Evolutionary conservation across 2,888 invertebrate genomes (phyloP).

Genomic region (Phyto melanocephala): DNA sequence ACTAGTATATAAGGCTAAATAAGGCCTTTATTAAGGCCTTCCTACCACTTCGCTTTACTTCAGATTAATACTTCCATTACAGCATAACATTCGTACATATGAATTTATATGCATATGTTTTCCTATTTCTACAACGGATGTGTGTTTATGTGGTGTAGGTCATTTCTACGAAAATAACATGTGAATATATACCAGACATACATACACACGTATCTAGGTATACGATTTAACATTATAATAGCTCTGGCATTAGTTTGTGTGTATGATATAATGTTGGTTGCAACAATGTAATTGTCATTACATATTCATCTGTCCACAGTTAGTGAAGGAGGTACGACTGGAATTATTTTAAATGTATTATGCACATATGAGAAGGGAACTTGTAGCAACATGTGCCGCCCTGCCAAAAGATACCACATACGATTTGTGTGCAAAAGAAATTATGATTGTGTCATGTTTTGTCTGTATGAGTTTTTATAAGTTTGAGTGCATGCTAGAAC

Average conservation of each 20-base stretch:
- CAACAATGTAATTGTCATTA: slow-evolving; percentile 33
- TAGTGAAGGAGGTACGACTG: background rate
- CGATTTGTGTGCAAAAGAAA: background rate
- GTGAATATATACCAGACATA: background rate
- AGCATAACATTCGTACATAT: too few relatives aligned
- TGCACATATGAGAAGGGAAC: slow-evolving; percentile 3
- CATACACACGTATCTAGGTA: too few relatives aligned
- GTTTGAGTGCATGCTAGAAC: too few relatives aligned
- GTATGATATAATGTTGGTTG: slow-evolving; percentile 17
- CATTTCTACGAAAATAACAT: slow-evolving; percentile 9
- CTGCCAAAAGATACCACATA: background rate
- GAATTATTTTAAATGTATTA: background rate
- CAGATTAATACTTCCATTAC: too few relatives aligned
- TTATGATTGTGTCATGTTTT: background rate
- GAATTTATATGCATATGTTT: too few relatives aligned
- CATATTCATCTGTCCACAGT: background rate
- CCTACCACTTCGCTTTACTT: too few relatives aligned
- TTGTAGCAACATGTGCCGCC: background rate
- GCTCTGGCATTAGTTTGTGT: too few relatives aligned
- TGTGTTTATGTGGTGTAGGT: background rate
- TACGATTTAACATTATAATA: too few relatives aligned
- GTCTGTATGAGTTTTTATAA: background rate
- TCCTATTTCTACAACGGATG: background rate
- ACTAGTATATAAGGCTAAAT: too few relatives aligned
- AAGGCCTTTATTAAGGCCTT: too few relatives aligned